phyloP scores from a whole-genome alignment of 2,888 invertebrate species.

The Nephrotoma flavescens region DNA sequence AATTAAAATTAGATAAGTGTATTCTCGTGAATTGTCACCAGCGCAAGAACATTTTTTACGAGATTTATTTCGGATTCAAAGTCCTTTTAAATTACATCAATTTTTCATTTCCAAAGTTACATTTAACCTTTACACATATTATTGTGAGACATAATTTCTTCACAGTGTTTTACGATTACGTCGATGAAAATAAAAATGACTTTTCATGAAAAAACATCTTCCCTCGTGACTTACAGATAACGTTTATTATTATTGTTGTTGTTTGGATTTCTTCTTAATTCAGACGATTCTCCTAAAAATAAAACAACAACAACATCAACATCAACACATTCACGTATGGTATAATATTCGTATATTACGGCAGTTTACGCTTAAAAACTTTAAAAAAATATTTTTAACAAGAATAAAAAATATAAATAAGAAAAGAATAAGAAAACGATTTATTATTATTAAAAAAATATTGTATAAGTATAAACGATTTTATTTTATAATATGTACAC shows the following conservation, averaged over 20 bases:
- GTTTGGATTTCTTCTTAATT: not conserved
- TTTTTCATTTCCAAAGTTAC: not conserved
- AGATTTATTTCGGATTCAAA: not conserved
- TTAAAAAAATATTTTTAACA: not conserved
- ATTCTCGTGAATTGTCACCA: no score
- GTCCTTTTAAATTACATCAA: not conserved
- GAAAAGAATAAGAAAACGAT: not conserved
- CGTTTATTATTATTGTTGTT: not conserved
- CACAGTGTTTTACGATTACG: not conserved
- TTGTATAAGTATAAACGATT: not conserved
- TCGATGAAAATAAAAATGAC: not conserved
- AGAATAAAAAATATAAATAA: not conserved
- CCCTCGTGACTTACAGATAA: not conserved
- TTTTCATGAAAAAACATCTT: not conserved
- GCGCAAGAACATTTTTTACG: not conserved
- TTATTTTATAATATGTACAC: not conserved
- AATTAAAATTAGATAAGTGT: no score
- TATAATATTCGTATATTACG: not conserved
- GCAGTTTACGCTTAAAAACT: not conserved
- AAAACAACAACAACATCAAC: not conserved
- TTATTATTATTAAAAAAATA: not conserved
- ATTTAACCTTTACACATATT: not conserved
- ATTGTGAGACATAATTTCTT: not conserved
- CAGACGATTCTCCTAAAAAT: not conserved
- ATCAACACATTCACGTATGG: not conserved